Base-by-base conservation (phyloP, 1,140 invertebrate genomes). In the Teleopsis dalmanni region DNA sequence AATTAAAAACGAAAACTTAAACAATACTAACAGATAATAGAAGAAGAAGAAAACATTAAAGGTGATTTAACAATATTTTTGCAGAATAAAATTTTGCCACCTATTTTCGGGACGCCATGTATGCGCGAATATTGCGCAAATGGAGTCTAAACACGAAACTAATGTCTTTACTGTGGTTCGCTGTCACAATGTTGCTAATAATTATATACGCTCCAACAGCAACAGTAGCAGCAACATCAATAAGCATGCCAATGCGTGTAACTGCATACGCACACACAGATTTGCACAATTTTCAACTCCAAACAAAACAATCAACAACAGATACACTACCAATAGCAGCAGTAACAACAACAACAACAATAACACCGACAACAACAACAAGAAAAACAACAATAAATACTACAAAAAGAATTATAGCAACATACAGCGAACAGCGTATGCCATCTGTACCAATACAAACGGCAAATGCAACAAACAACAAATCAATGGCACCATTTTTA, bases 71-170 rank as follows among this genome's bases (percentile, higher is more conserved):
- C 13, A 29, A 37, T 29, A 31, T 11, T 29, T 23, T 21, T n/a
- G 21, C 1, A 31, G 27, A 31, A 31, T n/a, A n/a, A 31, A n/a
- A 41, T 6, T 41, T 41, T 41, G 19, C 22, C 22, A 47, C 22
- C 33, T 36, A 48, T 41, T 48, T 23, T 29, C 19, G 37, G 46
- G 64, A 70, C 67, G 67, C 66, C 66, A 71, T 71, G 68, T 62
- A 71, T 71, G 68, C 67, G 68, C 68, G 64, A 62, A 57, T 64
- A 67, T 65, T 71, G 68, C 68, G 68, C 68, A 71, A 70, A 71
- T 70, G 68, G 68, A 70, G 65, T 71, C 59, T 69, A 61, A 63
- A 62, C 59, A 64, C 65, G 60, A 69, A 65, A 53, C 62, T 59
- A 62, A 70, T 71, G 65, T 65, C 55, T 62, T 56, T 58, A 57